A percentile compares a stretch with the other conserved stretches of the same genome.
These are phyloP conservation scores for Proisotoma minuta DNA, from an alignment of 2,888 invertebrate genomes.

Conservation along the genomic window DNA sequence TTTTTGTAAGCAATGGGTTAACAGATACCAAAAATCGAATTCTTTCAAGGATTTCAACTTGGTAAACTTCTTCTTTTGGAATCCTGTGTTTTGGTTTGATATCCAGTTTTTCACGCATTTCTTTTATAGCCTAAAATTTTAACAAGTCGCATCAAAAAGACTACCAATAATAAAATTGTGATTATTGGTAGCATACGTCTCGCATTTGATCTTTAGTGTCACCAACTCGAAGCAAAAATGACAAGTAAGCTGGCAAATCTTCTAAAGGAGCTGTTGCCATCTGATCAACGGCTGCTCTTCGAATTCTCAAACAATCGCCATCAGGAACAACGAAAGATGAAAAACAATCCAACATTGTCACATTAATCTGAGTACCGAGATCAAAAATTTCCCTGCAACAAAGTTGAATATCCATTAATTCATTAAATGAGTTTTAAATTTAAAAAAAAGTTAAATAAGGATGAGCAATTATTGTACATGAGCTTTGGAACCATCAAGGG, in stretches of 20 bases:
- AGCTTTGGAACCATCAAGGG: slow-evolving; percentile 17
- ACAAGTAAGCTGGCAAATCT: slow-evolving; percentile 34
- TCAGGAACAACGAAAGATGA: slow-evolving; percentile 29
- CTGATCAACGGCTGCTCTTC: slow-evolving; percentile 25
- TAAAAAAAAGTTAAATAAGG: not conserved
- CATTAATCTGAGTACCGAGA: slow-evolving; percentile 7
- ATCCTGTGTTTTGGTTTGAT: slow-evolving; percentile 10
- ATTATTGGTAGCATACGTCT: slow-evolving; percentile 18
- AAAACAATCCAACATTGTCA: slow-evolving; percentile 29
- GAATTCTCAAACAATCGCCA: slow-evolving; percentile 19
- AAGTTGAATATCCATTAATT: too few species aligned
- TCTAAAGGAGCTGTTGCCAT: slow-evolving; percentile 26
- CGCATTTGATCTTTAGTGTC: not conserved
- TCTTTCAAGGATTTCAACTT: slow-evolving; percentile 32
- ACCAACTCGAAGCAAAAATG: slow-evolving; percentile 28
- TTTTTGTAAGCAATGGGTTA: slow-evolving; percentile 9
- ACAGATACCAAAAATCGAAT: slow-evolving; percentile 22
- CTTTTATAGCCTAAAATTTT: slow-evolving; percentile 16
- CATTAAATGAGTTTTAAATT: not conserved
- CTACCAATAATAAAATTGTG: not conserved
- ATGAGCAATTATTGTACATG: slow-evolving; percentile 18
- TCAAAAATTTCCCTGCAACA: slow-evolving; percentile 24
- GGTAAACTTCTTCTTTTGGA: slow-evolving; percentile 16
- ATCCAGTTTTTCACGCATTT: slow-evolving; percentile 32
- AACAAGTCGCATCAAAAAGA: not conserved